Conservation (phyloP, 2,113 vertebrate species). For the Bucco capensis region DNA sequence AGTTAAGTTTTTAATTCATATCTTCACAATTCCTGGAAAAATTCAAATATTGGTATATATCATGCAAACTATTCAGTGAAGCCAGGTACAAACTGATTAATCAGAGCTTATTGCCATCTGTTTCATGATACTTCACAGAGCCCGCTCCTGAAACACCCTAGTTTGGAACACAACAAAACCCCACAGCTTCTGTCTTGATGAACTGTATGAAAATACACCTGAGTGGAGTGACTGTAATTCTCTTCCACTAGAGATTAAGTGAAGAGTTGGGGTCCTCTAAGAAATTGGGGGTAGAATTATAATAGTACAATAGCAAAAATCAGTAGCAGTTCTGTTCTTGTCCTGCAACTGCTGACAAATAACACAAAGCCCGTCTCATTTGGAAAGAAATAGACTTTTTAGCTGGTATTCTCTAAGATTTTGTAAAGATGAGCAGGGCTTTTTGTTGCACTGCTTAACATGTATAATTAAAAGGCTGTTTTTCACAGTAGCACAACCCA, state of each 20-base stretch:
- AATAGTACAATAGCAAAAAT: background rate
- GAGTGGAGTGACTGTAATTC: background rate
- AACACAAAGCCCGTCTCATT: background rate
- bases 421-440: fast-evolving
- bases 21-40: background rate
- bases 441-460: background rate
- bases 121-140: background rate
- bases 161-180: background rate
- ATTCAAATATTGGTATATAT: background rate
- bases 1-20: background rate
- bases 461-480: background rate
- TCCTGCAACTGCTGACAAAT: background rate
- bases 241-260: background rate
- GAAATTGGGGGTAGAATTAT: background rate
- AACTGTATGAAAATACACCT: background rate
- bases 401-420: background rate
- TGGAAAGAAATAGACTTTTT: background rate
- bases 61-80: background rate
- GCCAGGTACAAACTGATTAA: background rate
- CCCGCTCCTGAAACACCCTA: background rate
- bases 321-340: background rate
- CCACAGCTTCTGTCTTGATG: background rate
- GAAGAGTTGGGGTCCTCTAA: background rate
- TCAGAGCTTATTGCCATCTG: background rate
- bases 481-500: background rate